A percentile compares a stretch with the other conserved stretches of the same genome.
Evolutionary conservation across 2,888 invertebrate species (phyloP).

Genomic region (Resseliella maxima): DNA sequence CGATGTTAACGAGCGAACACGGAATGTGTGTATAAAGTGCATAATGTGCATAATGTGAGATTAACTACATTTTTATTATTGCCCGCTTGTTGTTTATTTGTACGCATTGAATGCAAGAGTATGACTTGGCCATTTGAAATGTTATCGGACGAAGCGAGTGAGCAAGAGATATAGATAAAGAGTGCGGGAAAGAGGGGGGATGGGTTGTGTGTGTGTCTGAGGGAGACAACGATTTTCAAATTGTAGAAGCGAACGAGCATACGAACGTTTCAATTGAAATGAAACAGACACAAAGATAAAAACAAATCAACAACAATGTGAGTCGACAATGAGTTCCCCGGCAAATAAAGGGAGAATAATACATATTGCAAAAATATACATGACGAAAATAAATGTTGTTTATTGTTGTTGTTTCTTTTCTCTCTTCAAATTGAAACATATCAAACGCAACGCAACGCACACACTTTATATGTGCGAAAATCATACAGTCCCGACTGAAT

Average conservation of each 20-base stretch:
- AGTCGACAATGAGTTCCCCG: neutral
- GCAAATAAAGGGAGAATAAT: neutral
- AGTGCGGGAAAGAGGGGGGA: too few species aligned
- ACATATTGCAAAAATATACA: constrained; percentile 19
- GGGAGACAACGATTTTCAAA: too few species aligned
- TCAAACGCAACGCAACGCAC: neutral
- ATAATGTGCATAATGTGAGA: constrained; percentile 46
- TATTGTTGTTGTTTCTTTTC: neutral
- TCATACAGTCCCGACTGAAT: neutral
- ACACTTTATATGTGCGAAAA: neutral
- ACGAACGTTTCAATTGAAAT: neutral
- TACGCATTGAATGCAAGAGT: neutral
- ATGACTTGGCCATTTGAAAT: neutral
- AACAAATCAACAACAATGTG: neutral
- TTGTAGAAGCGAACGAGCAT: neutral
- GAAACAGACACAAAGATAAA: neutral
- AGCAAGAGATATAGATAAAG: too few species aligned
- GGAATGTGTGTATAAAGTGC: neutral
- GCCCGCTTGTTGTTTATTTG: neutral
- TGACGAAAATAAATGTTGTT: constrained; percentile 32
- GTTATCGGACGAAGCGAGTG: neutral
- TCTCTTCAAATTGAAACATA: constrained; percentile 4
- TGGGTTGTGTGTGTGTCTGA: too few species aligned
- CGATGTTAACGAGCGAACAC: constrained; percentile 2
- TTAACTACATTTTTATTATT: constrained; percentile 48